These are phyloP conservation scores for Sipha maydis DNA, from an alignment of 2,888 invertebrate genomes.

Conservation along the genomic window DNA sequence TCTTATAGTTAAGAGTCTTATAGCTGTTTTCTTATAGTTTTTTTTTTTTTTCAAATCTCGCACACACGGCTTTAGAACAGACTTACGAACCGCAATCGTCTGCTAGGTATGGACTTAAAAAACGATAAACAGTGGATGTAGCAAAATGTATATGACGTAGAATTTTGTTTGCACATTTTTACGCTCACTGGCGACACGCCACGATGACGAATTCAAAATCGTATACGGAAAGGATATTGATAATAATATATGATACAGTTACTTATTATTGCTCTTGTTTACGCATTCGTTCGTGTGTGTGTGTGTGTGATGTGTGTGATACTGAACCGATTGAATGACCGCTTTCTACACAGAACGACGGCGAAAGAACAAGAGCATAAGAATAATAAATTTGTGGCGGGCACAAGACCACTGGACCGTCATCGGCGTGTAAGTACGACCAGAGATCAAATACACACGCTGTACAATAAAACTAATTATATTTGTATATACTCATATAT, in stretches of 20 bases:
- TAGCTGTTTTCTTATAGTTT: no score
- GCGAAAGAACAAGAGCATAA: not conserved
- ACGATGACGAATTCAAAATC: no score
- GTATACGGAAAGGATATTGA: not conserved
- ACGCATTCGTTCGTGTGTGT: not conserved
- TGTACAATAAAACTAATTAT: not conserved
- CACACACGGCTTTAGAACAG: no score
- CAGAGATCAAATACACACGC: not conserved
- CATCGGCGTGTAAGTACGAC: not conserved
- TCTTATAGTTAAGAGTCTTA: no score
- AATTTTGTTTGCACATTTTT: not conserved
- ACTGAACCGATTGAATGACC: constrained; percentile 29
- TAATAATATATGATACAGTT: not conserved
- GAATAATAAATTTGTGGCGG: not conserved
- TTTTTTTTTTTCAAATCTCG: no score
- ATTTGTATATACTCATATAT: no score
- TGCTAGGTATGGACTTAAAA: no score
- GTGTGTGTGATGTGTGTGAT: not conserved
- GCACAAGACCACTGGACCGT: constrained; percentile 2
- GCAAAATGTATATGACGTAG: not conserved
- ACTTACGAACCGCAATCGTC: no score
- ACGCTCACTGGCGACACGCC: not conserved
- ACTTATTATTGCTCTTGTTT: not conserved
- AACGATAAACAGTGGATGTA: no score
- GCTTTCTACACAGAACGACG: constrained; percentile 20